Conservation (phyloP, 1,140 invertebrate species). For the Gonioctena quinquepunctata region DNA sequence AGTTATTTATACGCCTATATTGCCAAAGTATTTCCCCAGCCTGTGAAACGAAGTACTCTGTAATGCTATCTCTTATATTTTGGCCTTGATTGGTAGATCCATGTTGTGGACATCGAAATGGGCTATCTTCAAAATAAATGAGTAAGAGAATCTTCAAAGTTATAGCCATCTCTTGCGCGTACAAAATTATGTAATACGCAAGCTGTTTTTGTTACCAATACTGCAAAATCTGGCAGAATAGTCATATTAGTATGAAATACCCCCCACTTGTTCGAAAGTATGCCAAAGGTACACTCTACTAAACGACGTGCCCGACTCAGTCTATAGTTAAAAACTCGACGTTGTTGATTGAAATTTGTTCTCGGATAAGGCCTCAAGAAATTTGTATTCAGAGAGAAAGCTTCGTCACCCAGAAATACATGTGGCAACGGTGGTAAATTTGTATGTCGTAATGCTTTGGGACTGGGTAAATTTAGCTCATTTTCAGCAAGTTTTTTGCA, state of each 20-base stretch:
- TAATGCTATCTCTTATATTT: conserved; percentile 11
- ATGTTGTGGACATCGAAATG: background rate
- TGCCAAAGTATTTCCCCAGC: conserved; percentile 1
- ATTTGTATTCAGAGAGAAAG: background rate
- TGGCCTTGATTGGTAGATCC: background rate
- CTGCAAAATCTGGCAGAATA: conserved; percentile 11
- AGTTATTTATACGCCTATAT: conserved; percentile 4
- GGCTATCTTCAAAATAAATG: background rate
- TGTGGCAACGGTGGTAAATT: background rate
- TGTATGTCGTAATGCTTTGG: background rate
- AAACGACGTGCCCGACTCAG: conserved; percentile 20
- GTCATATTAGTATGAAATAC: conserved; percentile 5
- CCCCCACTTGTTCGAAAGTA: conserved; percentile 24
- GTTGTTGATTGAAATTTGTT: conserved; percentile 7
- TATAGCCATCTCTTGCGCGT: conserved; percentile 11
- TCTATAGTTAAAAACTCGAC: conserved; percentile 25
- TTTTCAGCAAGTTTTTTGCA: background rate
- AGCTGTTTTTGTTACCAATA: conserved; percentile 1
- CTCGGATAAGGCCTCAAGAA: conserved; percentile 1
- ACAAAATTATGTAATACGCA: conserved; percentile 25
- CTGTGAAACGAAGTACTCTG: conserved; percentile 10
- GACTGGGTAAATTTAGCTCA: background rate
- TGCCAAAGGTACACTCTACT: conserved; percentile 27
- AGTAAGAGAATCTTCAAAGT: conserved; percentile 20
- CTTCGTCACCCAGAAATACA: conserved; percentile 7